Evolutionary conservation across 1,140 invertebrate species (phyloP).

Genomic region (Euura saliciscinereae): DNA sequence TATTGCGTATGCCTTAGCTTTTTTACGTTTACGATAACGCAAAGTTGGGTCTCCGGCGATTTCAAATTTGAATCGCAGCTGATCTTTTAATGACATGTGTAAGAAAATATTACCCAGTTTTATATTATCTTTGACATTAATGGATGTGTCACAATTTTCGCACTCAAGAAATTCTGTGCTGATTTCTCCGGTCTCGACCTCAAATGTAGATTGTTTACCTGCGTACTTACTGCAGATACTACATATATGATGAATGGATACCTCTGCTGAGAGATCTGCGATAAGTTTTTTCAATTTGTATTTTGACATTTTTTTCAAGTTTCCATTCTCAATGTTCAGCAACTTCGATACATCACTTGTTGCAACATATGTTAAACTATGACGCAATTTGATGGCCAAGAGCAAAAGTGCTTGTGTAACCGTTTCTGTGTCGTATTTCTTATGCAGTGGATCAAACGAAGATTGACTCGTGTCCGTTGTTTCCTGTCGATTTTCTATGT

Average conservation of each 20-base stretch:
- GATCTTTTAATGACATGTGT: conserved; percentile 15
- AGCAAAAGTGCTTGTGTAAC: not conserved
- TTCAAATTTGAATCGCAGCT: conserved; percentile 14
- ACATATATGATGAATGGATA: conserved; percentile 15
- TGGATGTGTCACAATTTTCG: conserved; percentile 9
- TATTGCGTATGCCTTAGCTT: conserved; percentile 11
- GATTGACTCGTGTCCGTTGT: not conserved
- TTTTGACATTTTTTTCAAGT: not conserved
- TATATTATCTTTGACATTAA: conserved; percentile 1
- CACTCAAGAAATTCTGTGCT: conserved; percentile 1
- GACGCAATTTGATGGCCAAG: not conserved
- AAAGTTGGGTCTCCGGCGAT: not conserved
- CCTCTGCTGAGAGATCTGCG: not conserved
- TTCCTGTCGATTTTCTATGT: no score
- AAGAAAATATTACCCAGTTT: conserved; percentile 16
- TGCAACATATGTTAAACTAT: not conserved
- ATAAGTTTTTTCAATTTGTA: conserved; percentile 12
- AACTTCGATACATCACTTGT: no score
- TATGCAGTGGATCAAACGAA: not conserved
- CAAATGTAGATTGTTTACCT: not conserved
- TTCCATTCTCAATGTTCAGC: not conserved
- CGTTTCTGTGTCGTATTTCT: not conserved
- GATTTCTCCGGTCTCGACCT: not conserved
- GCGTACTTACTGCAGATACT: conserved; percentile 7
- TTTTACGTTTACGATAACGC: not conserved